A percentile compares a stretch with the other conserved stretches of the same genome.
Evolutionary conservation across 2,888 invertebrate genomes (phyloP).

Genomic region (Drosophila anomalipes): DNA sequence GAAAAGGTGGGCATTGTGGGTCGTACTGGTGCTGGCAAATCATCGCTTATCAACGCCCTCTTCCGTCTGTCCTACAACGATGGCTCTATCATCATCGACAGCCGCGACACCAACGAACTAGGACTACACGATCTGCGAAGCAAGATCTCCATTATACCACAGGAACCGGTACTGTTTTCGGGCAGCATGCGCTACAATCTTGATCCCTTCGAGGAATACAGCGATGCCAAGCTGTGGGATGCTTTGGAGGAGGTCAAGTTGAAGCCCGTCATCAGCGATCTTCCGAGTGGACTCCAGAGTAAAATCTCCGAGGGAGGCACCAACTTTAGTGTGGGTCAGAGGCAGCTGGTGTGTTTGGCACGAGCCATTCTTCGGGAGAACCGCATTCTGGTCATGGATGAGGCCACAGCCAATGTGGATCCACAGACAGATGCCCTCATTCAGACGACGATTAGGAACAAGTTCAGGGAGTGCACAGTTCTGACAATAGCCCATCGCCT

Average conservation of each 20-base stretch:
- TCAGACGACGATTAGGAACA: slow-evolving; percentile 91
- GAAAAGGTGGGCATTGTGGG: slow-evolving; percentile 91
- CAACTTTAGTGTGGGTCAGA: slow-evolving; percentile 95
- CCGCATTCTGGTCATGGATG: slow-evolving; percentile 94
- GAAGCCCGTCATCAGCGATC: slow-evolving; percentile 89
- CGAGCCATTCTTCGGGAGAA: slow-evolving; percentile 94
- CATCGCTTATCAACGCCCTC: slow-evolving; percentile 89
- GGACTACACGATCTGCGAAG: slow-evolving; percentile 92
- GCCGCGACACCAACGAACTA: slow-evolving; percentile 88
- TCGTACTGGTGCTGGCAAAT: slow-evolving; percentile 91
- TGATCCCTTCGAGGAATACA: slow-evolving; percentile 94
- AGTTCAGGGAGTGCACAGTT: slow-evolving; percentile 93
- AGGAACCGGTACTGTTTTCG: slow-evolving; percentile 94
- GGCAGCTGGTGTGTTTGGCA: slow-evolving; percentile 95
- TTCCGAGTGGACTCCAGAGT: slow-evolving; percentile 89
- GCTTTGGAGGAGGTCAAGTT: slow-evolving; percentile 91
- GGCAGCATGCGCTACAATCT: slow-evolving; percentile 95
- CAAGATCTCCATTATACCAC: slow-evolving; percentile 93
- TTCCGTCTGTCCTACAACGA: slow-evolving; percentile 92
- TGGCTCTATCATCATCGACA: slow-evolving; percentile 93
- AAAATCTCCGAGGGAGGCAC: slow-evolving; percentile 91
- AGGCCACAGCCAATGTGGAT: slow-evolving; percentile 97
- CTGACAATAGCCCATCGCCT: slow-evolving; percentile 95
- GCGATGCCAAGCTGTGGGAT: slow-evolving; percentile 92
- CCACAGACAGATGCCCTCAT: slow-evolving; percentile 94